phyloP scores from a whole-genome alignment of 1,140 invertebrate genomes.

The Bombus confusus region DNA sequence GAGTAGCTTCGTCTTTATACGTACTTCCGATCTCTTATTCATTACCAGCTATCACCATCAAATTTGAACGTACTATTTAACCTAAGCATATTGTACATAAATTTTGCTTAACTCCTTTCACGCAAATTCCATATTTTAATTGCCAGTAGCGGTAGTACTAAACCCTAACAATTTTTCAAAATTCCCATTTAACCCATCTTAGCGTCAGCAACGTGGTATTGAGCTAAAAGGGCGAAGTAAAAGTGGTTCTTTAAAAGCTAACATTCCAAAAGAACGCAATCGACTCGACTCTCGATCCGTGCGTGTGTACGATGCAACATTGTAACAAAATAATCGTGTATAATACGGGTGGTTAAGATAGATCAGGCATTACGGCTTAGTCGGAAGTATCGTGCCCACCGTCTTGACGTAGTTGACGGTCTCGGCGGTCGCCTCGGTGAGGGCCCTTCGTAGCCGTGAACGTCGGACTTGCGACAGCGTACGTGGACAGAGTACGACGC shows the following conservation, averaged over 20 bases:
- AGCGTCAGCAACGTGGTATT: too few species aligned
- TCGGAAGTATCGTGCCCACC: constrained; percentile 84
- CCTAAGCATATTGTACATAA: too few species aligned
- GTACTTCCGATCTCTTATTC: too few species aligned
- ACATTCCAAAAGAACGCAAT: not conserved
- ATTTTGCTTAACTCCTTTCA: too few species aligned
- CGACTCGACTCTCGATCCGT: not conserved
- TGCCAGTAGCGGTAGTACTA: not conserved
- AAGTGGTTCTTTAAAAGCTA: not conserved
- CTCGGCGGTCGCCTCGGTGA: constrained; percentile 93
- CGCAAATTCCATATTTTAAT: not conserved
- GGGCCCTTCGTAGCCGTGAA: constrained; percentile 90
- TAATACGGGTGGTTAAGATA: constrained; percentile 38
- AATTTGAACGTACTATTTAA: too few species aligned
- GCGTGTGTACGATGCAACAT: constrained; percentile 13
- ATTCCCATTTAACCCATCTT: not conserved
- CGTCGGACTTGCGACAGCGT: constrained; percentile 92
- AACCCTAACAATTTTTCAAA: not conserved
- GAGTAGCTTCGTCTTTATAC: not conserved
- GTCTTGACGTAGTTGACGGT: constrained; percentile 93
- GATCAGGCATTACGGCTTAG: constrained; percentile 35
- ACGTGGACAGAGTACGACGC: constrained; percentile 93
- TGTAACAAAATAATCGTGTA: constrained; percentile 3
- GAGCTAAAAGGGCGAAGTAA: not conserved
- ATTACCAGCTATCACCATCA: too few species aligned